phyloP scores from a whole-genome alignment of 2,113 vertebrate genomes.

The Galbula dea region DNA sequence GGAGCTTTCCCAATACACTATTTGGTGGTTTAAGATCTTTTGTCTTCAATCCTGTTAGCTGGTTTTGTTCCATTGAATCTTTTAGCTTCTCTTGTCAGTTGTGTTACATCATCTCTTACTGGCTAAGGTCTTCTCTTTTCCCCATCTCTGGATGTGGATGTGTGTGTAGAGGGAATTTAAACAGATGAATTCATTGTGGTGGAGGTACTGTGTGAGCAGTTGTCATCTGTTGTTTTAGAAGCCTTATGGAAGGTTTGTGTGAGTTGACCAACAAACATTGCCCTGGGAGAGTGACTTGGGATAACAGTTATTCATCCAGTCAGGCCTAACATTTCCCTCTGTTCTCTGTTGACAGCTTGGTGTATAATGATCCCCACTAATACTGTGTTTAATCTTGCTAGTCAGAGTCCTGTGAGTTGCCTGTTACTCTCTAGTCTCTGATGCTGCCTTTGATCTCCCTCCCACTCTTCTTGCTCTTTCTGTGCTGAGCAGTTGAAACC shows the following conservation, averaged over 20 bases:
- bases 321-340: neutral
- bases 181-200: no score
- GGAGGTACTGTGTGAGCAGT: neutral
- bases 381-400: neutral
- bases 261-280: neutral
- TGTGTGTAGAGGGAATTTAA: neutral
- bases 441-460: neutral
- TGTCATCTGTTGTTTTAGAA: neutral
- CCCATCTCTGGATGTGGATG: neutral
- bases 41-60: neutral
- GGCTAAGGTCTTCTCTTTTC: neutral
- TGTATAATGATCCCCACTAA: neutral
- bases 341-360: neutral
- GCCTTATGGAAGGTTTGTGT: neutral
- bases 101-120: neutral
- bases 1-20: neutral
- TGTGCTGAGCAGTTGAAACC: neutral
- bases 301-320: neutral
- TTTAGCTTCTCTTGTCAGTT: neutral
- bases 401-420: neutral
- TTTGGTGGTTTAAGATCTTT: neutral
- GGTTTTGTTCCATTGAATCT: neutral
- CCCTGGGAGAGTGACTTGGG: neutral
- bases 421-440: neutral
- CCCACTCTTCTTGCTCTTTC: neutral